phyloP scores from a whole-genome alignment of 2,888 invertebrate genomes.

The Melitaea athalia region DNA sequence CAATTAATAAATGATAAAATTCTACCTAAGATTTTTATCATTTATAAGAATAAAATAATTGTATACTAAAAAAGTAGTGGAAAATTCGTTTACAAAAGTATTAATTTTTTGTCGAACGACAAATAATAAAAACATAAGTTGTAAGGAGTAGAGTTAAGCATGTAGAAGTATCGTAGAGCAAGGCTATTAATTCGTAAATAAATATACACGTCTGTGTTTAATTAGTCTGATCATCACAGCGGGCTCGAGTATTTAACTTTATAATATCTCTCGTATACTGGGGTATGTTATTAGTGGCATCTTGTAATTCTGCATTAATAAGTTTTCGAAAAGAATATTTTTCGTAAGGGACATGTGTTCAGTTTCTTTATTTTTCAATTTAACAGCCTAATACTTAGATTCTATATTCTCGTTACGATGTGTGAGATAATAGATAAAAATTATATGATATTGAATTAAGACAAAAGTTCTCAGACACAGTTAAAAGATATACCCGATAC shows the following conservation, averaged over 20 bases:
- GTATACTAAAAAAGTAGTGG: no score
- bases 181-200: conserved; percentile 1
- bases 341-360: neutral
- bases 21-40: no score
- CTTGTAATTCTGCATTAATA: neutral
- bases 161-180: neutral
- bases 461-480: no score
- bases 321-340: neutral
- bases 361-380: neutral
- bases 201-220: conserved; percentile 1
- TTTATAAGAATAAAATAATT: neutral
- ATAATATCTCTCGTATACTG: neutral
- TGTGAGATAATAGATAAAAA: no score
- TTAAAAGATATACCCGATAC: no score
- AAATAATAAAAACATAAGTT: neutral
- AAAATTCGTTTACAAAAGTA: no score
- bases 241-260: neutral
- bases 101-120: neutral
- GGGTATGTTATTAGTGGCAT: neutral
- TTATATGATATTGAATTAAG: no score
- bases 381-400: neutral
- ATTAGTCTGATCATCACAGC: conserved; percentile 1
- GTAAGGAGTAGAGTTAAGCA: neutral
- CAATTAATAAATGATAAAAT: neutral
- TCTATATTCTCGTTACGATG: no score